Conservation (phyloP, 2,797 vertebrate species). For the Brachymystax lenok region DNA sequence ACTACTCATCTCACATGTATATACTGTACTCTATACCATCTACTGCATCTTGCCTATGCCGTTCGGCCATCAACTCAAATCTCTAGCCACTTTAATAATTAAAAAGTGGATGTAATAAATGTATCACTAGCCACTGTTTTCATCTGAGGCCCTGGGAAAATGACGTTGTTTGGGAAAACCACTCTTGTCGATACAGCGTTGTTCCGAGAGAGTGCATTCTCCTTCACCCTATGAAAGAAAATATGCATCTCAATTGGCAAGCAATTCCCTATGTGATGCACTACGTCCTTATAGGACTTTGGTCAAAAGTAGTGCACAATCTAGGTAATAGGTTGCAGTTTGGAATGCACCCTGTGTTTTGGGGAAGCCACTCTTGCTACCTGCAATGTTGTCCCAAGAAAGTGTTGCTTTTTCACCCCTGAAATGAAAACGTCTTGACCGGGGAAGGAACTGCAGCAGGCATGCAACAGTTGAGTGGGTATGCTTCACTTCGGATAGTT, state of each 20-base stretch:
- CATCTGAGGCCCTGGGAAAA: neutral
- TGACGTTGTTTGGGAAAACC: neutral
- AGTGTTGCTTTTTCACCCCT: neutral
- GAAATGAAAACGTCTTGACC: slow-evolving; percentile 8
- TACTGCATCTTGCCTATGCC: too few species aligned
- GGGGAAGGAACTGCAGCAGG: slow-evolving; percentile 35
- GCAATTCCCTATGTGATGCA: neutral
- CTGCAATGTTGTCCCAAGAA: neutral
- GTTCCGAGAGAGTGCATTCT: neutral
- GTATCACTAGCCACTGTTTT: neutral
- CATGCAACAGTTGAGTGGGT: neutral
- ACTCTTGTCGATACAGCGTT: neutral
- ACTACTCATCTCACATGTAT: too few species aligned
- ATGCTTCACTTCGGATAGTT: too few species aligned
- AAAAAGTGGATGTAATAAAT: too few species aligned
- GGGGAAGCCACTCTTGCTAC: neutral
- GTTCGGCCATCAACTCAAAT: too few species aligned
- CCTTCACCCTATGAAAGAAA: neutral
- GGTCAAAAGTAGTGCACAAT: neutral
- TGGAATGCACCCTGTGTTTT: neutral
- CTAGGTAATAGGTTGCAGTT: neutral
- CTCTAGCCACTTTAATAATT: too few species aligned
- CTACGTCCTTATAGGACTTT: neutral
- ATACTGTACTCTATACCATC: too few species aligned
- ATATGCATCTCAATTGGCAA: neutral